Percentiles rank a stretch among this genome's conserved stretches.
These are phyloP conservation scores for Drosophila lutescens DNA, from an alignment of 2,888 invertebrate genomes.

Conservation along the genomic window DNA sequence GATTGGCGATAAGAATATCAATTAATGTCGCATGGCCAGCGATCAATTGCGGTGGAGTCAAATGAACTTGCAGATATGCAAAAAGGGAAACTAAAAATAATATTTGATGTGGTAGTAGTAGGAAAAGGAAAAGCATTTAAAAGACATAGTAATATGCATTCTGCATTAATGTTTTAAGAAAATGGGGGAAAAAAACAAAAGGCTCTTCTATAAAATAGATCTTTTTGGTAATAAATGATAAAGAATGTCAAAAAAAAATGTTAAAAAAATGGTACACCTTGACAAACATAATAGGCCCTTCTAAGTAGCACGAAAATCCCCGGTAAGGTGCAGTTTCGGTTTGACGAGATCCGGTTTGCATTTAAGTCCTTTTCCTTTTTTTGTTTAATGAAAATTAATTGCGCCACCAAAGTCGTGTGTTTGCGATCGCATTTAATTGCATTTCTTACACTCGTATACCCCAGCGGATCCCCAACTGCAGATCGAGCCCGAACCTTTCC, in stretches of 20 bases:
- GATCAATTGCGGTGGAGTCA: conserved; percentile 46
- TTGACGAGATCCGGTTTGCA: conserved; percentile 28
- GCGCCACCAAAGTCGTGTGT: conserved; percentile 80
- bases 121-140: not conserved
- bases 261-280: not conserved
- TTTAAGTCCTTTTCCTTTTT: conserved; percentile 20
- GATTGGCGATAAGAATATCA: conserved; percentile 84
- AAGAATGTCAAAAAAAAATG: no score
- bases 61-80: conserved; percentile 3
- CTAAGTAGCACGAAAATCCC: no score
- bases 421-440: conserved; percentile 76
- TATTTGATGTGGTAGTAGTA: not conserved
- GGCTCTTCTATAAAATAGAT: no score
- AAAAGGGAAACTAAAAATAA: not conserved
- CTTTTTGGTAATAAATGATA: no score
- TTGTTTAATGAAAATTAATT: conserved; percentile 78
- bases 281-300: not conserved
- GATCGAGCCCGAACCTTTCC: conserved; percentile 65
- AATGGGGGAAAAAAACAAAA: no score
- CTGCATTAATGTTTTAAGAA: no score
- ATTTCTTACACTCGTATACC: conserved; percentile 60
- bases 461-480: conserved; percentile 32
- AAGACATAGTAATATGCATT: no score
- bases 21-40: conserved; percentile 75
- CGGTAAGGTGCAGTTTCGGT: not conserved